Conservation (phyloP, 2,113 vertebrate genomes). For the Tyto alba region DNA sequence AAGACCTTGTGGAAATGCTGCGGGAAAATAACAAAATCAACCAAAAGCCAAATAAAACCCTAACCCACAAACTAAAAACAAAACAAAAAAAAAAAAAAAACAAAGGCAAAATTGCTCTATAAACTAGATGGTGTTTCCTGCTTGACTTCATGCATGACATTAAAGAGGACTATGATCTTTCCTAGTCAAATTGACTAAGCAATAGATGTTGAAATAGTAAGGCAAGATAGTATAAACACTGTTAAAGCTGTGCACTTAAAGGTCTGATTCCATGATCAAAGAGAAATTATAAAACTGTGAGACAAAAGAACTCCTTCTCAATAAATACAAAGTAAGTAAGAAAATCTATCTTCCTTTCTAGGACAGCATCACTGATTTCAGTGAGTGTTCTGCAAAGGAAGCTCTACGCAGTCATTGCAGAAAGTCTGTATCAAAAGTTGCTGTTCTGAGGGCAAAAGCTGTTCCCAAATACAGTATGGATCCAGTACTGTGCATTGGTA, state of each 20-base stretch:
- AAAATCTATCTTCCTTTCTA: not conserved
- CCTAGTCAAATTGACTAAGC: not conserved
- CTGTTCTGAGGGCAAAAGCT: not conserved
- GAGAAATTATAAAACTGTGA: not conserved
- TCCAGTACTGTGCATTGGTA: not conserved
- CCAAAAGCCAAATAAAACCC: too few species aligned
- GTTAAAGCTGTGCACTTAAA: not conserved
- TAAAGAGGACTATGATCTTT: not conserved
- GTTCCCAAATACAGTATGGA: fast-evolving
- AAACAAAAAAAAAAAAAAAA: too few species aligned
- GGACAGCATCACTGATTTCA: not conserved
- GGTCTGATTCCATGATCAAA: not conserved
- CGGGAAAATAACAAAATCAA: not conserved
- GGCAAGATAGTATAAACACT: not conserved
- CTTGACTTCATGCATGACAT: not conserved
- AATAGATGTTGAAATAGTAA: not conserved
- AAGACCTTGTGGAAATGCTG: not conserved
- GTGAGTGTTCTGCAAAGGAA: not conserved
- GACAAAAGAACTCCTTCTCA: not conserved
- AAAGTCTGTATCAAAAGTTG: not conserved
- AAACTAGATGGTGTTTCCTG: not conserved
- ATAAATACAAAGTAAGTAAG: not conserved
- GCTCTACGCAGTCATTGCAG: not conserved
- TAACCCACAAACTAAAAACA: not conserved
- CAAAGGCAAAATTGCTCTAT: not conserved